Percentiles rank a stretch among this genome's conserved stretches.
phyloP scores from a whole-genome alignment of 2,113 vertebrate genomes.

The Neogobius melanostomus region DNA sequence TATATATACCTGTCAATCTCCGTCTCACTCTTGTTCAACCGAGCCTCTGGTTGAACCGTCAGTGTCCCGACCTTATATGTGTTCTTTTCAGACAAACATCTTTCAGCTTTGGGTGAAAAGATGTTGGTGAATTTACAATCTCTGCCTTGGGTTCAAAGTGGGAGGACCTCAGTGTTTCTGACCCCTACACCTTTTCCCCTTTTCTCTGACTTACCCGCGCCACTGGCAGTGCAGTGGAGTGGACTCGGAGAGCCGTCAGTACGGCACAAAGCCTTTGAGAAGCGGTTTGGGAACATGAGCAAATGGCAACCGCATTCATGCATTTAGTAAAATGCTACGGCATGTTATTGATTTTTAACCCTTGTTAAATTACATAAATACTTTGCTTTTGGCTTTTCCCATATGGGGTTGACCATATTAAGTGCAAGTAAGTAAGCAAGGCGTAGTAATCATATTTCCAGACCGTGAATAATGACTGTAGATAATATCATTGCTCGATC shows the following conservation, averaged over 20 bases:
- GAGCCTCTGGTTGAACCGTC: constrained; percentile 46
- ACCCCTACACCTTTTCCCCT: constrained; percentile 30
- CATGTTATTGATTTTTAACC: too few species aligned
- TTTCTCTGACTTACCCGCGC: constrained; percentile 29
- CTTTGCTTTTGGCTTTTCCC: too few species aligned
- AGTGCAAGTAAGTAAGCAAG: too few species aligned
- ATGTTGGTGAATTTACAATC: constrained; percentile 82
- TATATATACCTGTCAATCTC: constrained; percentile 25
- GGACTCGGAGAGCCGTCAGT: not conserved
- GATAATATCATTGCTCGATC: too few species aligned
- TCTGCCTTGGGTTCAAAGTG: constrained; percentile 74
- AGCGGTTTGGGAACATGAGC: too few species aligned
- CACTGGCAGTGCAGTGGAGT: constrained; percentile 10
- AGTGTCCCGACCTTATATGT: constrained; percentile 53
- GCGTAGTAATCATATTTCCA: too few species aligned
- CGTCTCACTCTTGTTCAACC: constrained; percentile 57
- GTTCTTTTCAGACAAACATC: constrained; percentile 59
- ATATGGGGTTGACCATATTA: too few species aligned
- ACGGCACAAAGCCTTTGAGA: not conserved
- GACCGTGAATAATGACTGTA: too few species aligned
- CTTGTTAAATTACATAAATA: too few species aligned
- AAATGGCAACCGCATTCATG: too few species aligned
- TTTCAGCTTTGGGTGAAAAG: constrained; percentile 70
- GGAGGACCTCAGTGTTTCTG: constrained; percentile 33
- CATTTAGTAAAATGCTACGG: too few species aligned